A percentile compares a stretch with the other conserved stretches of the same genome.
Conservation (phyloP, 2,113 vertebrate genomes). For the Tetrax tetrax region DNA sequence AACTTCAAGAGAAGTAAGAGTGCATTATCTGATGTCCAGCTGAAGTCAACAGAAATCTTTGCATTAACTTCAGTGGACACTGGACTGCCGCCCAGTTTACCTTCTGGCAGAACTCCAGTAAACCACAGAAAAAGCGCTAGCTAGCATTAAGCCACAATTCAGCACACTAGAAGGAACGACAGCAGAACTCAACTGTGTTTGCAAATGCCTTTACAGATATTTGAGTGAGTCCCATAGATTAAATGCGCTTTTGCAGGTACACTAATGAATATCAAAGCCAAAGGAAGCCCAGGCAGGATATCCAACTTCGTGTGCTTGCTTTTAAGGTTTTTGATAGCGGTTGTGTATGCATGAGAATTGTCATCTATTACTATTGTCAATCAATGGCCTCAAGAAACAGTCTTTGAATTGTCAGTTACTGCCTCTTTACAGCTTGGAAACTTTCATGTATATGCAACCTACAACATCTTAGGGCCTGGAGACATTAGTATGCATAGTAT, state of each 20-base stretch:
- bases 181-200: neutral
- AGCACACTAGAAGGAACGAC: neutral
- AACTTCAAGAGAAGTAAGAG: neutral
- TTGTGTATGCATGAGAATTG: neutral
- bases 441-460: neutral
- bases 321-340: neutral
- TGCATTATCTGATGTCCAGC: neutral
- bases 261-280: neutral
- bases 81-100: neutral
- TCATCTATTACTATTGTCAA: neutral
- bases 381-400: neutral
- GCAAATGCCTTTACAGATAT: neutral
- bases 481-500: neutral
- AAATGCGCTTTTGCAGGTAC: neutral
- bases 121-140: neutral
- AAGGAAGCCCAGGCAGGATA: neutral
- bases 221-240: neutral
- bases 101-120: neutral
- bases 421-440: neutral
- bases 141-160: neutral
- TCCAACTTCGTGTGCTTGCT: neutral
- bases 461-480: neutral
- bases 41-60: conserved; percentile 10
- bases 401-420: neutral
- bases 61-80: neutral